Conservation (phyloP, 2,888 invertebrate genomes). For the Drosophila testacea region DNA sequence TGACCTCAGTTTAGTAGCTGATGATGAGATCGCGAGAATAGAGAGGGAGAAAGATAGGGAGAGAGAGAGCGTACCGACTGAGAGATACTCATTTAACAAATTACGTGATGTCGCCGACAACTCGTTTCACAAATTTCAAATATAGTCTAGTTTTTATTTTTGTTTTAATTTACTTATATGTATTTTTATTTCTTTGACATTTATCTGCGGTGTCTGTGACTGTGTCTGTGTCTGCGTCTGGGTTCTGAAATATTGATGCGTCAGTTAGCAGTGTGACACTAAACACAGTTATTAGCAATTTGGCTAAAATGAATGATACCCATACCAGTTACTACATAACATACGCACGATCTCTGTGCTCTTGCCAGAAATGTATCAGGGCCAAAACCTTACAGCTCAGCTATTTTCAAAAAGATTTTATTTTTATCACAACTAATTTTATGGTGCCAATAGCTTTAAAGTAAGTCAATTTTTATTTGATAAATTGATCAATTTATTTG, state of each 20-base stretch:
- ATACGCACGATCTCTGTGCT: conserved; percentile 52
- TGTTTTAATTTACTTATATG: conserved; percentile 15
- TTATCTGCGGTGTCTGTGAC: conserved; percentile 42
- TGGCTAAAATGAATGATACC: conserved; percentile 36
- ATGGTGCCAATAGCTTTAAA: no score
- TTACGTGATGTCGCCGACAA: conserved; percentile 66
- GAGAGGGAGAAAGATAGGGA: background rate
- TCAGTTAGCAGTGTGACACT: conserved; percentile 50
- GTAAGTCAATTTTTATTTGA: no score
- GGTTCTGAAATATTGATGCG: conserved; percentile 53
- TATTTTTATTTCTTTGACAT: conserved; percentile 9
- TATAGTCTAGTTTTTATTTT: conserved; percentile 26
- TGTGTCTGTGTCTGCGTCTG: conserved; percentile 16
- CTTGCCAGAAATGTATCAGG: conserved; percentile 31
- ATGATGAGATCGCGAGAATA: background rate
- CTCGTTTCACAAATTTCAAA: conserved; percentile 31
- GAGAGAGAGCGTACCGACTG: background rate
- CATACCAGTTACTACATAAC: conserved; percentile 24
- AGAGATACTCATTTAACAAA: conserved; percentile 23
- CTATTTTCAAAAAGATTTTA: background rate
- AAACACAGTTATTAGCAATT: conserved; percentile 50
- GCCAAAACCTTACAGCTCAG: conserved; percentile 13
- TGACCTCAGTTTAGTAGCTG: conserved; percentile 1
- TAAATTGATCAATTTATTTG: no score
- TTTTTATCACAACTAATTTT: conserved; percentile 3